A percentile compares a stretch with the other conserved stretches of the same genome.
phyloP scores from a whole-genome alignment of 1,140 invertebrate species.

The Drosophila setifemur region DNA sequence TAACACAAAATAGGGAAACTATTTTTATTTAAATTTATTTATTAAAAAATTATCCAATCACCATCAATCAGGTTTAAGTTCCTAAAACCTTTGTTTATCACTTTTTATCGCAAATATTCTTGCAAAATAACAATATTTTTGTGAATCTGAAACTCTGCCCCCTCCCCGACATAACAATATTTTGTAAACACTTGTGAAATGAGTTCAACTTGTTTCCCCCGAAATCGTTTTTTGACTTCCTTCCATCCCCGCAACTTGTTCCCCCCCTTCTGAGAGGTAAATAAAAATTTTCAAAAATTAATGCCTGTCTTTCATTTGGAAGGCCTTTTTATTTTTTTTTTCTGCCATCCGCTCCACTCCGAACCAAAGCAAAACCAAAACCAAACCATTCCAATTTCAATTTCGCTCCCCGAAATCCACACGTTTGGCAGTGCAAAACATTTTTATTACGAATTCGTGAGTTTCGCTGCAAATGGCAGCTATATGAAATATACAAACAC shows the following conservation, averaged over 20 bases:
- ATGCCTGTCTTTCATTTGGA: slow-evolving; percentile 28
- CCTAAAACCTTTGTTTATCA: too few species aligned
- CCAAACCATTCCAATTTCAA: too few species aligned
- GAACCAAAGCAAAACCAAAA: slow-evolving; percentile 7
- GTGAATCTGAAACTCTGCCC: background rate
- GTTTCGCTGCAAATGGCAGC: slow-evolving; percentile 61
- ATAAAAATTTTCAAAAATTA: slow-evolving; percentile 22
- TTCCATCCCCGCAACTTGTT: too few species aligned
- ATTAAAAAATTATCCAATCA: too few species aligned
- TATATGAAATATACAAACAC: too few species aligned
- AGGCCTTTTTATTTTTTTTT: slow-evolving; percentile 8
- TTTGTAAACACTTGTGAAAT: slow-evolving; percentile 20
- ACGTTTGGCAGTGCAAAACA: slow-evolving; percentile 67
- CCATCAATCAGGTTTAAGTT: too few species aligned
- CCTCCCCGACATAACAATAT: too few species aligned
- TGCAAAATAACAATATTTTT: too few species aligned
- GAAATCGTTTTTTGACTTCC: too few species aligned
- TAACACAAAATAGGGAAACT: too few species aligned
- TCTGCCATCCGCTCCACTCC: slow-evolving; percentile 6
- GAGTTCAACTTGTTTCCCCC: slow-evolving; percentile 21
- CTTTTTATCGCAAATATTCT: background rate
- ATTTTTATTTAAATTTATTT: too few species aligned
- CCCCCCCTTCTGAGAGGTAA: slow-evolving; percentile 16
- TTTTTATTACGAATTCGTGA: slow-evolving; percentile 78
- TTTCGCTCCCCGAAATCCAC: slow-evolving; percentile 58